phyloP scores from a whole-genome alignment of 2,888 invertebrate genomes.

The Macrosiphum euphorbiae region DNA sequence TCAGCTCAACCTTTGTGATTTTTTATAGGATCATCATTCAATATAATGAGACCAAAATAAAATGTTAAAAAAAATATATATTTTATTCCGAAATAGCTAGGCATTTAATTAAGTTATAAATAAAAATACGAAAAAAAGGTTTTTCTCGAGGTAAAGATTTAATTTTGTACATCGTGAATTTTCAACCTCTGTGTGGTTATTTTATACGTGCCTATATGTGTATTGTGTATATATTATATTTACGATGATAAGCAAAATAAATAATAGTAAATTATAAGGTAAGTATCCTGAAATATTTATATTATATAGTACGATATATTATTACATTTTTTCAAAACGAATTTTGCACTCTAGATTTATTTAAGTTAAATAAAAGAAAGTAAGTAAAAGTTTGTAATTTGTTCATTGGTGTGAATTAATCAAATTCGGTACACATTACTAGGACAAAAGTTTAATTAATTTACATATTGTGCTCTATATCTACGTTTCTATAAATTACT shows the following conservation, averaged over 20 bases:
- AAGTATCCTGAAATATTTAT: not conserved
- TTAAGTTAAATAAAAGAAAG: not conserved
- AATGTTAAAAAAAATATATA: not conserved
- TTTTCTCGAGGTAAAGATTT: not conserved
- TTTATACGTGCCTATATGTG: not conserved
- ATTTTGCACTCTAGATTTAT: not conserved
- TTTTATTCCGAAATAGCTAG: not conserved
- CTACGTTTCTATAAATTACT: not conserved
- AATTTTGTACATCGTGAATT: not conserved
- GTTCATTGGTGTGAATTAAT: not conserved
- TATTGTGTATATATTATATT: not conserved
- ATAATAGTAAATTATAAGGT: not conserved
- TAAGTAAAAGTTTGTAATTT: not conserved
- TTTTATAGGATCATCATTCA: not conserved
- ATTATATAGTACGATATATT: not conserved
- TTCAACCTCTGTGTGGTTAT: not conserved
- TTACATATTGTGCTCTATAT: not conserved
- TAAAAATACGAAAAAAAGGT: too few relatives aligned
- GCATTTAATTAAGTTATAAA: not conserved
- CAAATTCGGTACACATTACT: not conserved
- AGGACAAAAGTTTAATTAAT: not conserved
- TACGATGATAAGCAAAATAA: not conserved
- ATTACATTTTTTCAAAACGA: not conserved
- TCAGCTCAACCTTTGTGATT: not conserved
- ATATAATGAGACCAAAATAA: not conserved